Conservation (phyloP, 2,888 invertebrate species). For the Iphiclides podalirius region DNA sequence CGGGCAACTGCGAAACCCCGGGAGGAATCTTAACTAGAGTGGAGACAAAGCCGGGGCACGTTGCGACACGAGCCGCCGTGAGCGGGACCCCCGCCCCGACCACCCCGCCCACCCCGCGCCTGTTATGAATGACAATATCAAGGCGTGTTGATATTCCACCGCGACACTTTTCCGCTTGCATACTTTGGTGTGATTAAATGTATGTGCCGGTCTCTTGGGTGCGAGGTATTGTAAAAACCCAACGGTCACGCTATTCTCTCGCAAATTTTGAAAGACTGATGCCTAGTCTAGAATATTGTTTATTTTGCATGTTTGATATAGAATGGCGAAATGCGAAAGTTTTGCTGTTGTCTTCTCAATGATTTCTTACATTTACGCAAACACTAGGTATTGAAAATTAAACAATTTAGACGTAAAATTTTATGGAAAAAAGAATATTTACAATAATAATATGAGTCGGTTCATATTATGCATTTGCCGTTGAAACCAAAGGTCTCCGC, state of each 20-base stretch:
- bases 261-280: too few relatives aligned
- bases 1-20: constrained; percentile 34
- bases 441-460: too few relatives aligned
- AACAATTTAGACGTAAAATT: too few relatives aligned
- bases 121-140: constrained; percentile 78
- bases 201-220: constrained; percentile 55
- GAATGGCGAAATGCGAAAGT: too few relatives aligned
- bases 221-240: not conserved
- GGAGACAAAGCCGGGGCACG: constrained; percentile 44
- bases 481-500: too few relatives aligned
- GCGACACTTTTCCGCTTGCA: constrained; percentile 65
- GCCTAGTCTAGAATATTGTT: too few relatives aligned
- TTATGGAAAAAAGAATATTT: too few relatives aligned
- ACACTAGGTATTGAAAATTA: too few relatives aligned
- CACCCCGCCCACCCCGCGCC: constrained; percentile 33
- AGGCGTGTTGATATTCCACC: constrained; percentile 59
- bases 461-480: too few relatives aligned
- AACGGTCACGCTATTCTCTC: not conserved
- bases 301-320: too few relatives aligned
- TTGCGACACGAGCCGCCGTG: constrained; percentile 39
- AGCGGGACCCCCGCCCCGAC: constrained; percentile 41
- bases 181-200: constrained; percentile 76
- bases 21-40: constrained; percentile 46
- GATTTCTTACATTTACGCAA: too few relatives aligned
- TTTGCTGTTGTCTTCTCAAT: too few relatives aligned